Conservation (phyloP, 2,113 vertebrate genomes). For the Hyla sarda region DNA sequence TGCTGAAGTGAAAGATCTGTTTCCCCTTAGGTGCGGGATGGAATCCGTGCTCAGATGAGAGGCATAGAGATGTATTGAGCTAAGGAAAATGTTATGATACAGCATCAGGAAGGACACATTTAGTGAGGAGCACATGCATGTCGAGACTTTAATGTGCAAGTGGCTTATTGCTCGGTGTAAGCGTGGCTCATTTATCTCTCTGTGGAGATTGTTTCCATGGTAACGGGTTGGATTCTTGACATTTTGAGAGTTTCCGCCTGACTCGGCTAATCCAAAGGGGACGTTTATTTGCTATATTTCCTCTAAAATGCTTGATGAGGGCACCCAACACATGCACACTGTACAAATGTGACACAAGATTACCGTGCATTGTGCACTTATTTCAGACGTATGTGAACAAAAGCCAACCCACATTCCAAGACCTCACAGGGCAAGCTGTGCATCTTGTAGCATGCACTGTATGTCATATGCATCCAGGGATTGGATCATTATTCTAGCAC, state of each 20-base stretch:
- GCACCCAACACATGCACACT: constrained; percentile 7
- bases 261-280: constrained; percentile 58
- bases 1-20: neutral
- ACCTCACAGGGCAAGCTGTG: neutral
- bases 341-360: neutral
- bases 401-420: neutral
- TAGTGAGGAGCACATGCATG: constrained; percentile 38
- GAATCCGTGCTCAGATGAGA: neutral
- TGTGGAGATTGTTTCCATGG: constrained; percentile 55
- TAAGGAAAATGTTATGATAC: neutral
- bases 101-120: constrained; percentile 25
- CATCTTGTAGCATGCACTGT: neutral
- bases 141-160: constrained; percentile 31
- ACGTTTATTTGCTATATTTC: constrained; percentile 53
- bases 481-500: too few species aligned
- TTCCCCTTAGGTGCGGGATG: neutral
- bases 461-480: neutral
- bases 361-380: neutral
- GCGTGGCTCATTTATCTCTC: constrained; percentile 55
- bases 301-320: constrained; percentile 38
- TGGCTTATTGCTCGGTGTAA: constrained; percentile 49
- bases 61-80: neutral
- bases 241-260: constrained; percentile 56
- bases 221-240: constrained; percentile 56
- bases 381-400: neutral